A percentile compares a stretch with the other conserved stretches of the same genome.
These are phyloP conservation scores for Hyalella azteca DNA, from an alignment of 2,888 invertebrate genomes.

Conservation along the genomic window DNA sequence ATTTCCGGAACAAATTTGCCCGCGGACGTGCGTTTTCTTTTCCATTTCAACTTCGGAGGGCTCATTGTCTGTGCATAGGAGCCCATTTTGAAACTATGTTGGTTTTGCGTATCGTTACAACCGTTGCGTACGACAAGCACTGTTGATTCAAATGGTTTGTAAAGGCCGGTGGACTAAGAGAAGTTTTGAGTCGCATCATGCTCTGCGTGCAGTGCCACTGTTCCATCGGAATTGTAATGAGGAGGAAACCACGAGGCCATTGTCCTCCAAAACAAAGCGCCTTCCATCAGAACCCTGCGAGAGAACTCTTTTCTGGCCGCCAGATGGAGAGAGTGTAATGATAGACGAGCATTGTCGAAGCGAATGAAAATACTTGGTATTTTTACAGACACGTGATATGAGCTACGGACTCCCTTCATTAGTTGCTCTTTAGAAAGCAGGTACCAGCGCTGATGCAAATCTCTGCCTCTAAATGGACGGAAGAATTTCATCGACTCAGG, in stretches of 20 bases:
- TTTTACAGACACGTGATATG: background rate
- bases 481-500: too few species aligned
- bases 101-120: background rate
- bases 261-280: conserved; percentile 29
- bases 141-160: conserved; percentile 15
- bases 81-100: conserved; percentile 9
- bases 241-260: conserved; percentile 27
- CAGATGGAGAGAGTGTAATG: conserved; percentile 32
- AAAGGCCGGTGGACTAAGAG: background rate
- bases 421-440: conserved; percentile 4
- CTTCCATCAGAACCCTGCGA: conserved; percentile 24
- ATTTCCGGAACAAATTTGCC: too few species aligned
- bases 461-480: too few species aligned
- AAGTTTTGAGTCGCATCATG: conserved; percentile 24
- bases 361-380: background rate
- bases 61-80: background rate
- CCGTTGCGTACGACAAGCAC: conserved; percentile 20
- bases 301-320: conserved; percentile 20
- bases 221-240: conserved; percentile 33
- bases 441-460: too few species aligned
- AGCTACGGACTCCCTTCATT: conserved; percentile 3
- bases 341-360: conserved; percentile 25
- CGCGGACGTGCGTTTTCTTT: too few species aligned
- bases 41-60: conserved; percentile 5
- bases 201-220: conserved; percentile 28